Conservation (phyloP, 53 echinoderm and acorn worm genomes). For the Arbacia lixula region DNA sequence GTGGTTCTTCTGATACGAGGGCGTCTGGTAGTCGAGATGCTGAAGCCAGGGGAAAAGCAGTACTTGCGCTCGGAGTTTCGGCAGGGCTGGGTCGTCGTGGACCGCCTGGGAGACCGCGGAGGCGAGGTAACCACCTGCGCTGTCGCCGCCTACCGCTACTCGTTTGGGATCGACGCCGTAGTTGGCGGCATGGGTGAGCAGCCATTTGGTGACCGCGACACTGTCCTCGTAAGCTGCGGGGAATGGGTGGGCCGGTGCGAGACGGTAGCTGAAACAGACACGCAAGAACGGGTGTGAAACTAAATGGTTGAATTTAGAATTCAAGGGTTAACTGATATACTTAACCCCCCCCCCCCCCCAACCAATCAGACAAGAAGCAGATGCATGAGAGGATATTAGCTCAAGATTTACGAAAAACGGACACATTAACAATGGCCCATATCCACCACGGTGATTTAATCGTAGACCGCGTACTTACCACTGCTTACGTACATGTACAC, state of each 20-base stretch:
- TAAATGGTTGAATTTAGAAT: too few species aligned
- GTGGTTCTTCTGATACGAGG: conserved; percentile 85
- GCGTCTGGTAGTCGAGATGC: conserved; percentile 77
- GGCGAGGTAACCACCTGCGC: conserved; percentile 88
- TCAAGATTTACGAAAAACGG: too few species aligned
- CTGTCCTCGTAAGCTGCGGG: conserved; percentile 85
- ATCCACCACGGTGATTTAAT: too few species aligned
- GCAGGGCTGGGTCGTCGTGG: conserved; percentile 67
- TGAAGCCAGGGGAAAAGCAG: conserved; percentile 80
- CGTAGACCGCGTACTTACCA: too few species aligned
- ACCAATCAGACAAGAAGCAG: too few species aligned
- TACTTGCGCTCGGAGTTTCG: conserved; percentile 71
- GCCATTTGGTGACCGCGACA: conserved; percentile 71
- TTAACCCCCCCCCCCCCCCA: too few species aligned
- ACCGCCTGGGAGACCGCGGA: conserved; percentile 77
- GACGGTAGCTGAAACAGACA: conserved; percentile 80
- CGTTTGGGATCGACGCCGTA: conserved; percentile 74
- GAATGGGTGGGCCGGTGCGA: conserved; percentile 74
- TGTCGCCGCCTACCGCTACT: conserved; percentile 84
- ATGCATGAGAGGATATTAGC: too few species aligned
- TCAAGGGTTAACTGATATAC: too few species aligned
- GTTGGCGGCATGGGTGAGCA: conserved; percentile 68
- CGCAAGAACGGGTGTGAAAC: too few species aligned
- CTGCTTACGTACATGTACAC: too few species aligned
- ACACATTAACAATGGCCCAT: too few species aligned